Conservation (phyloP, 2,888 invertebrate genomes). For the Hololepta plana region DNA sequence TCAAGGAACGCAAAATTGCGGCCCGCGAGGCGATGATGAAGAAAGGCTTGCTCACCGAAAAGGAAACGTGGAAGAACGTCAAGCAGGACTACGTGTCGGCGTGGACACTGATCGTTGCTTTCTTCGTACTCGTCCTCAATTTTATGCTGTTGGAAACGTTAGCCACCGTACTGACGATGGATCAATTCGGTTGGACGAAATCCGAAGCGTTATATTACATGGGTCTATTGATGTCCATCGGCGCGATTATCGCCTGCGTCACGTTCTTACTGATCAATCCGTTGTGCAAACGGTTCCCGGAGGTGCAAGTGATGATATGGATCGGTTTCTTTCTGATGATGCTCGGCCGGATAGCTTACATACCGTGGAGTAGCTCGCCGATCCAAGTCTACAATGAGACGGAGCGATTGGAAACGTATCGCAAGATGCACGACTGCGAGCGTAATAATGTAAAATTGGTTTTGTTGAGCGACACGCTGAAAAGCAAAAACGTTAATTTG, state of each 20-base stretch:
- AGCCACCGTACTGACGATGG: constrained; percentile 71
- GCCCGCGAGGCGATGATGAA: constrained; percentile 60
- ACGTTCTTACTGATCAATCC: constrained; percentile 55
- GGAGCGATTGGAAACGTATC: constrained; percentile 15
- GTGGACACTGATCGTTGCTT: constrained; percentile 62
- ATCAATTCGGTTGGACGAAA: constrained; percentile 76
- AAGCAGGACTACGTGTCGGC: constrained; percentile 60
- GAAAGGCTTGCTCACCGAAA: constrained; percentile 52
- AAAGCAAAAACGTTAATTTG: too few species aligned
- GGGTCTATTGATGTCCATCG: constrained; percentile 66
- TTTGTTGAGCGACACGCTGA: too few species aligned
- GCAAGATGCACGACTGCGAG: neutral
- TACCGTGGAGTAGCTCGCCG: constrained; percentile 59
- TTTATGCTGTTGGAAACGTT: constrained; percentile 78
- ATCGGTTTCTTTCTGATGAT: constrained; percentile 69
- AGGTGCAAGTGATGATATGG: constrained; percentile 62
- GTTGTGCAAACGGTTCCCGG: constrained; percentile 51
- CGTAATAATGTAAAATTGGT: constrained; percentile 2
- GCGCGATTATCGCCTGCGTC: constrained; percentile 56
- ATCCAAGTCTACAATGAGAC: constrained; percentile 29
- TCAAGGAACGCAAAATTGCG: constrained; percentile 60
- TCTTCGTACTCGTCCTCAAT: constrained; percentile 72
- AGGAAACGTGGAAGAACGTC: constrained; percentile 49
- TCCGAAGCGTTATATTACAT: constrained; percentile 58
- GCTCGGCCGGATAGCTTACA: constrained; percentile 50